Evolutionary conservation across 2,888 invertebrate genomes (phyloP), one percentile per base, ranked within the genome.

Genomic region (Bellardia pandia): DNA sequence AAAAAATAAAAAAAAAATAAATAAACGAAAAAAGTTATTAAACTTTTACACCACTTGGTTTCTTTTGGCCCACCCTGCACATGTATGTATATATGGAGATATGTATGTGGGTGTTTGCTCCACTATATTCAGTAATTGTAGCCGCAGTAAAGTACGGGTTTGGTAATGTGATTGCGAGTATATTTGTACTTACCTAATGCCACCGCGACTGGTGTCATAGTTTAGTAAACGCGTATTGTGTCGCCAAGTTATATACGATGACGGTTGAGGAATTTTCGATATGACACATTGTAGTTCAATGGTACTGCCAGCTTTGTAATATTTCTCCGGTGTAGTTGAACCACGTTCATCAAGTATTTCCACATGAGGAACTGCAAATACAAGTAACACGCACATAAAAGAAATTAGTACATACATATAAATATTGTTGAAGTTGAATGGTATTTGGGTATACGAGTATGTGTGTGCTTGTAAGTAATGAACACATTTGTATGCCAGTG

Each of bases 251-350:
- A 97, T 96, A 91, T 96, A 96, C 53, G 96, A 95, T 71, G 96
- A 95, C 8, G 96, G 96, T 91, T 96, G 96, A 6, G 97, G 97
- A 82, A 97, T 96, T 93, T 96, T 96, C 91, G 96, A 96, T 92
- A 97, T 96, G 90, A 96, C 95, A 92, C 97, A 97, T 90, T 96
- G 96, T 83, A 97, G 94, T 92, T 97, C 97, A 91, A 97, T 96
- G 90, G 97, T 97, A 89, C 96, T 96, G 48, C 97, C 97, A 90
- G 96, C 96, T 92, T 97, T 97, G 94, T 97, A 97, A 93, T 96
- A 96, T 94, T 97, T 97, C 94, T 97, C 97, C 88, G 96, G 96
- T 0, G 96, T 95, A 56, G 96, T 95, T 48, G 96, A 95, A 16
- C 97, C 97, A 89, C 96, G 95, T 91, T 97, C 97, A 92, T 97